Evolutionary conservation across 1,140 invertebrate species (phyloP).

Genomic region (Coelopa frigida): DNA sequence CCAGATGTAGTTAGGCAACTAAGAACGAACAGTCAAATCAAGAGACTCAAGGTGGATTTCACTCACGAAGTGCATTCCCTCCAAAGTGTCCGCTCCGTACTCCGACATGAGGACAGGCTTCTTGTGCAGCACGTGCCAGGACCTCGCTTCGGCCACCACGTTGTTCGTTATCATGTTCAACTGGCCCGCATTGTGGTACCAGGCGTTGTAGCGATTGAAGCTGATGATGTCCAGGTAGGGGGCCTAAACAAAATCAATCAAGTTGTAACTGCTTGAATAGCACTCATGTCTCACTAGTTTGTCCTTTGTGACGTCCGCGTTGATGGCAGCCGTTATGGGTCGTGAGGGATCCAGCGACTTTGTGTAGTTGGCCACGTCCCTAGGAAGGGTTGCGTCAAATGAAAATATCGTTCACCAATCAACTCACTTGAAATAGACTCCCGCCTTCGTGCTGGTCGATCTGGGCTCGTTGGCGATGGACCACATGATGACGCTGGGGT

Average conservation of each 20-base stretch:
- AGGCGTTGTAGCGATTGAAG: slow-evolving; percentile 90
- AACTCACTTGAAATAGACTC: slow-evolving; percentile 74
- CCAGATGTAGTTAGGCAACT: slow-evolving; percentile 81
- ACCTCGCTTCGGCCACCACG: slow-evolving; percentile 66
- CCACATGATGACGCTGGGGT: slow-evolving; percentile 91
- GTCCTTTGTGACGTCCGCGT: slow-evolving; percentile 22
- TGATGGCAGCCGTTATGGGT: slow-evolving; percentile 59
- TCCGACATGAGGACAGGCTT: slow-evolving; percentile 91
- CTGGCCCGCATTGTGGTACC: slow-evolving; percentile 82
- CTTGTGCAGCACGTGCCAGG: slow-evolving; percentile 71
- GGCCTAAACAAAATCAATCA: slow-evolving; percentile 8
- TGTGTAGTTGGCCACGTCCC: slow-evolving; percentile 42
- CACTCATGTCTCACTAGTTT: slow-evolving; percentile 18
- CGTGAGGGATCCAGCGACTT: slow-evolving; percentile 55
- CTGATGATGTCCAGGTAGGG: slow-evolving; percentile 82
- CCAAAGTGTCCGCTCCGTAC: slow-evolving; percentile 89
- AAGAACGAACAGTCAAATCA: not conserved
- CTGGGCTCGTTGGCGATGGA: slow-evolving; percentile 91
- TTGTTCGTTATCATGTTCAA: slow-evolving; percentile 64
- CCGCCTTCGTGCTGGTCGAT: slow-evolving; percentile 57
- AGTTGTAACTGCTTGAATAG: not conserved
- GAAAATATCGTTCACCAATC: not conserved
- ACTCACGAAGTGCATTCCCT: slow-evolving; percentile 66
- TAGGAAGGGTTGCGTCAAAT: slow-evolving; percentile 11
- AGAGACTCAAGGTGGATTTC: too few species aligned